Percentiles rank a stretch among this genome's conserved stretches.
Evolutionary conservation across 2,888 invertebrate species (phyloP).

Genomic region (Timema cristinae): DNA sequence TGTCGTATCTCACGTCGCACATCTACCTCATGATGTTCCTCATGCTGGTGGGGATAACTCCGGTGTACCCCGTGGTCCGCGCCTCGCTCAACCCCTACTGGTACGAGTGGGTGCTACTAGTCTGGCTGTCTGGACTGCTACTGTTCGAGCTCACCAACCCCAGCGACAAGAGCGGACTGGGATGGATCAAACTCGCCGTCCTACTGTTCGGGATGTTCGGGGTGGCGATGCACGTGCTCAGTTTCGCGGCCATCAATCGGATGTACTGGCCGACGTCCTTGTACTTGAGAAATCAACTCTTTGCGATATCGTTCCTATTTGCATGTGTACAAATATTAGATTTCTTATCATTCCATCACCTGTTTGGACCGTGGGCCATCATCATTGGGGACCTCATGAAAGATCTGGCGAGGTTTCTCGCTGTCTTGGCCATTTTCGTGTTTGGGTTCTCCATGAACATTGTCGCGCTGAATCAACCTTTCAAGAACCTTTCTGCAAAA

Average conservation of each 20-base stretch:
- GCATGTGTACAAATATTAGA: conserved; percentile 97
- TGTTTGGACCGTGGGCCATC: conserved; percentile 99
- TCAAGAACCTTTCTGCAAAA: conserved; percentile 62
- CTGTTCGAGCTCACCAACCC: conserved; percentile 97
- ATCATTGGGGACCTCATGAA: conserved; percentile 95
- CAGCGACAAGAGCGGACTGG: conserved; percentile 94
- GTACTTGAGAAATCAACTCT: conserved; percentile 95
- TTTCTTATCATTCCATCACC: conserved; percentile 97
- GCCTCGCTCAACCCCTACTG: conserved; percentile 76
- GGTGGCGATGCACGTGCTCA: conserved; percentile 82
- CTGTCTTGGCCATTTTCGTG: conserved; percentile 96
- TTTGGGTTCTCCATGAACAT: conserved; percentile 98
- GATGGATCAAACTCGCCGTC: conserved; percentile 88
- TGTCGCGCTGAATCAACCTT: conserved; percentile 93
- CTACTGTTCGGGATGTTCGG: conserved; percentile 85
- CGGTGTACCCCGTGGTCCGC: conserved; percentile 78
- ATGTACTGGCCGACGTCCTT: conserved; percentile 81
- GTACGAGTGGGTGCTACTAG: conserved; percentile 94
- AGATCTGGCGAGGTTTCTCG: conserved; percentile 93
- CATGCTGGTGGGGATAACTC: conserved; percentile 83
- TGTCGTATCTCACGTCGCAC: conserved; percentile 98
- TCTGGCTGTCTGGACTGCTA: conserved; percentile 91
- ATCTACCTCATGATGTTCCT: conserved; percentile 94
- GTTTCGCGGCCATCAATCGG: conserved; percentile 59
- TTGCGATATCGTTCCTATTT: conserved; percentile 89